Evolutionary conservation across 2,797 vertebrate species (phyloP), one percentile per base, ranked within the genome.

Genomic region (Sebastes minor): DNA sequence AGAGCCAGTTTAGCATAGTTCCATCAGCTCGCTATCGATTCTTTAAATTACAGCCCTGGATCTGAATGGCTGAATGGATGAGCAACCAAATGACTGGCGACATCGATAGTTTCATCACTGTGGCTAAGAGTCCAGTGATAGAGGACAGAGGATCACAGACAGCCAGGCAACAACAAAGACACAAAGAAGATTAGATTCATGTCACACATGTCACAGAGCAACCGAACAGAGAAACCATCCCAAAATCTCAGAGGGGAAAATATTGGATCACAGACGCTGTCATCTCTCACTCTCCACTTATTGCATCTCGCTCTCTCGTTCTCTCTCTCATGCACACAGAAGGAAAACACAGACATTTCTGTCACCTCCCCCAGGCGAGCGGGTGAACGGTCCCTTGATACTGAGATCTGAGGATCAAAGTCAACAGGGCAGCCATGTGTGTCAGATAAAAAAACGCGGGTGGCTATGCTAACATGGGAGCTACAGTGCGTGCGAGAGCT

Each of bases 331-430:
- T 49, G n/a, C 74, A 76, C 76, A 76, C 65, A 83, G 82, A 89
- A 78, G 85, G 86, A 90, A 93, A 93, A 93, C 89, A 92, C 79
- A 92, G 92, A 92, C 85, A 84, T 94, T 91, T 91, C 87, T 92
- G 91, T 92, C 91, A 90, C 89, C 87, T 91, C 85, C 85, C 88
- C 81, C 71, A 76, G 89, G 92, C 90, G 32, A 83, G 81, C 57
- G 55, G 86, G 80, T 83, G 88, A 94, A 90, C 42, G 78, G 90
- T 91, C 92, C 88, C 90, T 91, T 93, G 92, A 94, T 93, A 86
- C 84, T 33, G 23, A 90, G 89, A 92, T 94, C 80, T 86, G 74
- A 87, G 89, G 91, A 92, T 94, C 92, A 94, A 92, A 94, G 93
- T 92, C 93, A 90, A 85, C 85, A 88, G 81, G 86, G 87, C 85